Percentiles rank a stretch among this genome's conserved stretches.
phyloP scores from a whole-genome alignment of 2,888 invertebrate species.

The Sesamia inferens region DNA sequence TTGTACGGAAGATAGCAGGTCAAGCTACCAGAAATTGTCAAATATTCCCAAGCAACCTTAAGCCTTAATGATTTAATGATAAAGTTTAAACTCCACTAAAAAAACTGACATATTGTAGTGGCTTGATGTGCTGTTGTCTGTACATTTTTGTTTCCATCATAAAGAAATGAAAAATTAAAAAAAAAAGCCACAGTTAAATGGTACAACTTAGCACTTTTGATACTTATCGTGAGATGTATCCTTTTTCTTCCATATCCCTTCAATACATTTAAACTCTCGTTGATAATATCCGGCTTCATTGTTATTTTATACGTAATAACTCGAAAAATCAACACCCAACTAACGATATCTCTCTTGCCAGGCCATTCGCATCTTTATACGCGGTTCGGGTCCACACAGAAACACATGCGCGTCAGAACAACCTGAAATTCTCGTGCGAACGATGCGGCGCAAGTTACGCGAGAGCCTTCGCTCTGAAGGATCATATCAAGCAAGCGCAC shows the following conservation, averaged over 20 bases:
- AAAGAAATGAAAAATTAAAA: neutral
- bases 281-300: neutral
- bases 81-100: no score
- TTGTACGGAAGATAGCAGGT: no score
- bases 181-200: neutral
- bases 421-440: conserved; percentile 89
- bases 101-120: no score
- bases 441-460: conserved; percentile 94
- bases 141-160: neutral
- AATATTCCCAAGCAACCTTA: no score
- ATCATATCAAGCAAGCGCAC: conserved; percentile 93
- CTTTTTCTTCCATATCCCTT: neutral
- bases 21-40: no score
- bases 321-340: neutral
- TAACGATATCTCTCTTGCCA: conserved; percentile 46
- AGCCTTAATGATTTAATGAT: no score
- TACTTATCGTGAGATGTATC: neutral
- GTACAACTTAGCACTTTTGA: neutral
- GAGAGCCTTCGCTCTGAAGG: conserved; percentile 93
- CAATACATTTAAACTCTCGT: neutral
- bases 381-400: conserved; percentile 94
- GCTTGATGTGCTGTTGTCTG: neutral
- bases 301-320: neutral
- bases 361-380: conserved; percentile 94
- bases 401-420: conserved; percentile 92